phyloP scores from a whole-genome alignment of 2,113 vertebrate species.

The Oreochromis spilurus region DNA sequence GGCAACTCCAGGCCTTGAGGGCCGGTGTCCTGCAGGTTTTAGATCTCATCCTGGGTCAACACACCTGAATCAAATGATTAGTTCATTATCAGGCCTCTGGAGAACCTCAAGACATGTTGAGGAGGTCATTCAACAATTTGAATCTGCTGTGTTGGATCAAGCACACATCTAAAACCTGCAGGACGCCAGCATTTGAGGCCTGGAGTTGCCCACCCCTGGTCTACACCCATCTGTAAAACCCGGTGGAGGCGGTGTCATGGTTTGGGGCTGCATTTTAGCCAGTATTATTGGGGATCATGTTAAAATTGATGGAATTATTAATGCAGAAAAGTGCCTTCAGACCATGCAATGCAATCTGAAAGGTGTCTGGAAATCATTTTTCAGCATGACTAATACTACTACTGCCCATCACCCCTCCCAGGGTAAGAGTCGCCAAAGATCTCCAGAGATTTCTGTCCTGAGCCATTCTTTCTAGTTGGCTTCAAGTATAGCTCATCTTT shows the following conservation, averaged over 20 bases:
- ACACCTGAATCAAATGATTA: background rate
- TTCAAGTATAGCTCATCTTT: background rate
- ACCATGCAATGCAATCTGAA: background rate
- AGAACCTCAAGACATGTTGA: background rate
- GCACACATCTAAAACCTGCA: background rate
- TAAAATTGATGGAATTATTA: background rate
- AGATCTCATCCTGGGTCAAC: background rate
- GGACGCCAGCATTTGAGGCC: rapidly evolving
- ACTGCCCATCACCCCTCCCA: background rate
- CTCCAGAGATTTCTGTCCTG: background rate
- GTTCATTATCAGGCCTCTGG: background rate
- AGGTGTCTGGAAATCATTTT: background rate
- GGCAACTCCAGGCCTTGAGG: background rate
- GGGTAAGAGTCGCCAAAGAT: background rate
- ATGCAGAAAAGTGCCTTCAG: background rate
- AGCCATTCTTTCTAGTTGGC: background rate
- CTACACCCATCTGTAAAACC: background rate
- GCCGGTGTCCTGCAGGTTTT: rapidly evolving
- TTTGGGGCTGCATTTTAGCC: background rate
- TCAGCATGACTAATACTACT: background rate
- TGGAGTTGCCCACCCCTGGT: background rate
- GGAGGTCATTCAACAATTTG: background rate
- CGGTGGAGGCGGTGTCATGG: background rate
- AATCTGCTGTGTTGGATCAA: background rate
- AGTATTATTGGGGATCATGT: rapidly evolving